A percentile compares a stretch with the other conserved stretches of the same genome.
phyloP scores from a whole-genome alignment of 2,888 invertebrate species.

The Drosophila multiciliata region DNA sequence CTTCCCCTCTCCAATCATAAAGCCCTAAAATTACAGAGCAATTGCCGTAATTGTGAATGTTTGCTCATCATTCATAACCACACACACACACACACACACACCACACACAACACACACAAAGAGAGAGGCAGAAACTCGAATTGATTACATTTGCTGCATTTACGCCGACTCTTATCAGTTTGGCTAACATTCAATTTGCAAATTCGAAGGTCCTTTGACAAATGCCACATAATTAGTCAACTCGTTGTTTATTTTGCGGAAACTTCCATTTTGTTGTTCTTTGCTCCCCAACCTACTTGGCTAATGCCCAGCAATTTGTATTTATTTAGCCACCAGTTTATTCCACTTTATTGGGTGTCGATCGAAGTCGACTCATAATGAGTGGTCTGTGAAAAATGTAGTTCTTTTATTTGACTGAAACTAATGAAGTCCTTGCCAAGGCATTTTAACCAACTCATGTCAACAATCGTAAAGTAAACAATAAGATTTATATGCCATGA shows the following conservation, averaged over 20 bases:
- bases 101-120: conserved; percentile 6
- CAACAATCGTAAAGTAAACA: neutral
- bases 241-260: conserved; percentile 50
- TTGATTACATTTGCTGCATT: conserved; percentile 57
- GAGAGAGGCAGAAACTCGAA: conserved; percentile 21
- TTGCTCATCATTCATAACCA: conserved; percentile 74
- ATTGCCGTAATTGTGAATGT: conserved; percentile 76
- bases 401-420: conserved; percentile 11
- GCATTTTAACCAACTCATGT: neutral
- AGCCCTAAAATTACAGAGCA: conserved; percentile 44
- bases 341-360: conserved; percentile 39
- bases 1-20: conserved; percentile 34
- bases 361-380: conserved; percentile 20
- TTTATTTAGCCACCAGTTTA: conserved; percentile 49
- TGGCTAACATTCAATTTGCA: conserved; percentile 71
- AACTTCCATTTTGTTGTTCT: conserved; percentile 35
- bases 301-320: conserved; percentile 64
- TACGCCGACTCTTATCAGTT: conserved; percentile 50
- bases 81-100: conserved; percentile 8
- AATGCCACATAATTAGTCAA: conserved; percentile 70
- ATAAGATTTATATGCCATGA: neutral
- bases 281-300: conserved; percentile 9
- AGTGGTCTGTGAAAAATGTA: conserved; percentile 12
- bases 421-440: conserved; percentile 28
- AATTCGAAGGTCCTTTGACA: conserved; percentile 59